Evolutionary conservation across 2,888 invertebrate species (phyloP), one percentile per base, ranked within the genome.

Genomic region (Drosophila conformis): DNA sequence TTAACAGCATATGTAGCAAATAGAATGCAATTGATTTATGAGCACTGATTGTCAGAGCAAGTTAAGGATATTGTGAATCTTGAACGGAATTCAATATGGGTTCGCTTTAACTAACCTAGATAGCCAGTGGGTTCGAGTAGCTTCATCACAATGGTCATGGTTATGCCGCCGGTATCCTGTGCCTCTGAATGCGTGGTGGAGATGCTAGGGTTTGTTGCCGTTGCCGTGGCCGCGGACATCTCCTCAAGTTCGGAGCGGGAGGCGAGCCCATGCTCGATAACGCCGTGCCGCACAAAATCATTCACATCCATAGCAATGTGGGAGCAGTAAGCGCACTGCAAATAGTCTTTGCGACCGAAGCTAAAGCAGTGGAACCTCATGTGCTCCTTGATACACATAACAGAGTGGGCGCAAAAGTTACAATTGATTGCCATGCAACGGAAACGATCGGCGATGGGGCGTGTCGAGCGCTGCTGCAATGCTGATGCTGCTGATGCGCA

Each of bases 361-460:
- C 84, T 80, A 15, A 73, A 87, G 18, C 80, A 68, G 57, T 92
- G 92, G 52, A 87, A 85, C 25, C 75, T 75, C 64, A 92, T 76
- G 74, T 92, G 92, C 65, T 91, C 87, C n/a, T 82, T 80, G 71
- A 92, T 91, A 1, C 87, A 76, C 31, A 91, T 75, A 7, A 89
- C 83, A 6, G 90, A 84, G 51, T 76, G 75, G 7, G 87, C 67
- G 29, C 80, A 80, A 69, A 78, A 91, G 48, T 79, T 82, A n/a
- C 91, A 91, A 46, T 77, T 79, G 38, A 40, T 29, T 4, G 84
- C 90, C 89, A 88, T 91, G 64, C 91, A 91, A 29, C 83, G 90
- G 21, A 90, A 91, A 4, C 85, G 82, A 36, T 84, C 84, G 2
- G 70, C 51, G 3, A 63, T 58, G 1, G 40, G 27, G 3, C 31